Base-by-base conservation (phyloP, 2,888 invertebrate species). In the Sacculina carcini region DNA sequence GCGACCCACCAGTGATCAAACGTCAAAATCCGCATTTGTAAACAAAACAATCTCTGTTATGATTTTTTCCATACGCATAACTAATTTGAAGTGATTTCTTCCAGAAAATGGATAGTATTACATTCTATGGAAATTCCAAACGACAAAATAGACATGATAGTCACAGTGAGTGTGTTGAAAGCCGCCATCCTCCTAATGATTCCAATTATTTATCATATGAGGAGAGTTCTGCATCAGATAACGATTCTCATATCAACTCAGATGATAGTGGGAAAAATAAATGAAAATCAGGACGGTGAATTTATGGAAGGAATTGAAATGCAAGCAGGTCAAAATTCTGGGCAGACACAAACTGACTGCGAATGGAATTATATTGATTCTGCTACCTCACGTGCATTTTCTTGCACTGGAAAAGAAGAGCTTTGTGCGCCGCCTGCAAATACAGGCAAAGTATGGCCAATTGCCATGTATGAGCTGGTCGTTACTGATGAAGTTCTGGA, bases 401-500 rank as follows among this genome's bases (percentile, higher is more conserved):
- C 40, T 40, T 40, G n/a, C 40, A 40, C 40, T 40, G 40, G 40
- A 40, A 40, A 40, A 40, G 40, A 40, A 40, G 40, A 40, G 16
- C 40, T 40, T 40, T 40, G 9, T 9, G 40, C 21, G 40, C 16
- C 9, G 16, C 40, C 40, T 40, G 36, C 16, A 2, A 34, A 34
- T 34, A 14, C 16, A n/a, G 14, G 36, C 36, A 34, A n/a, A 16
- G 14, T n/a, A n/a, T 34, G 14, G 3, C 14, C 24, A 42, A 42
- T 24, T 42, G 44, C 28, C 26, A 9, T 28, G 26, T 28, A 42
- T 34, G 10, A n/a, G n/a, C n/a, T 10, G 10, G 36, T 53, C 24
- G 3, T 51, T 12, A 46, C 47, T 7, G 31, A 53, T 53, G 47
- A 51, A 28, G 31, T 50, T 24, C 23, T 52, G 34, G 44, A 50